Percentiles rank a stretch among this genome's conserved stretches.
phyloP scores from a whole-genome alignment of 2,888 invertebrate genomes.

The Tortrix viridana region DNA sequence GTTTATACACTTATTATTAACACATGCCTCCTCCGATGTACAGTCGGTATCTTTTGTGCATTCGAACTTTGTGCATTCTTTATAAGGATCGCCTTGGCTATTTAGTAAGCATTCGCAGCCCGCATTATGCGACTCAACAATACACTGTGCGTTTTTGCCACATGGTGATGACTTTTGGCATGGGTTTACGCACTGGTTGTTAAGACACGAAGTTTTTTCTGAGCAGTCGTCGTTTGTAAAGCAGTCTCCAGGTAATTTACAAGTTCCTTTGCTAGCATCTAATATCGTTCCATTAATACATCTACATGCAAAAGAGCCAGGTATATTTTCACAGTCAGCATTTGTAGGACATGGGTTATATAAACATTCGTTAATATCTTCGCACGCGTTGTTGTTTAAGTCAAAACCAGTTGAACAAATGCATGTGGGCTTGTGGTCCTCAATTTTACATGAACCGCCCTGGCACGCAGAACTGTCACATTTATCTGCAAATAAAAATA shows the following conservation, averaged over 20 bases:
- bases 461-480: slow-evolving; percentile 92
- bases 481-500: slow-evolving; percentile 84
- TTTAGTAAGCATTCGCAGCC: slow-evolving; percentile 90
- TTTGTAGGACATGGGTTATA: slow-evolving; percentile 91
- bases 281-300: slow-evolving; percentile 92
- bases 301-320: slow-evolving; percentile 90
- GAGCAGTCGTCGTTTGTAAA: slow-evolving; percentile 92
- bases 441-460: slow-evolving; percentile 90
- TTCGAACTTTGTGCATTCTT: slow-evolving; percentile 89
- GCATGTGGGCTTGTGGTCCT: slow-evolving; percentile 89
- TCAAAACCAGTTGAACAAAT: slow-evolving; percentile 90
- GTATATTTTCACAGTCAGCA: slow-evolving; percentile 90
- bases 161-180: slow-evolving; percentile 88
- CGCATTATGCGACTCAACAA: slow-evolving; percentile 87
- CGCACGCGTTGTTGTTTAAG: slow-evolving; percentile 87
- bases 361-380: slow-evolving; percentile 92
- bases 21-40: slow-evolving; percentile 87
- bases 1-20: slow-evolving; percentile 91
- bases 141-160: slow-evolving; percentile 90
- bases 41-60: slow-evolving; percentile 92
- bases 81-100: slow-evolving; percentile 90
- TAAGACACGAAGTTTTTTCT: slow-evolving; percentile 88
- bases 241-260: slow-evolving; percentile 93
- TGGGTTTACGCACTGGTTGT: slow-evolving; percentile 91
- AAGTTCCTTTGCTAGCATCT: slow-evolving; percentile 88